Base-by-base conservation (phyloP, 2,888 invertebrate species). In the Xanthorhoe spadicearia region DNA sequence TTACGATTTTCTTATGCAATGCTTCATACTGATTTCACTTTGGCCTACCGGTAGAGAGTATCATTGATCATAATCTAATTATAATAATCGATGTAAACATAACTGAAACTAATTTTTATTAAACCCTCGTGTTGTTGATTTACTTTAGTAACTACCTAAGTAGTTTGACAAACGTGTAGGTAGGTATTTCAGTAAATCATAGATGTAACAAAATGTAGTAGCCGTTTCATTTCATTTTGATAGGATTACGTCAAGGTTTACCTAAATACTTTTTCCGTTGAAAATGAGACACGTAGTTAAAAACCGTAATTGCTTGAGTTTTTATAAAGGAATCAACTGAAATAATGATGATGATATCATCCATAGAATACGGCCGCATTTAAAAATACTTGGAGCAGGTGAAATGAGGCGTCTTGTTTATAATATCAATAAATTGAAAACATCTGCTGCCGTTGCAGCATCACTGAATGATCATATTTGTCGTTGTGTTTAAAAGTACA, bases 351-450 rank as follows among this genome's bases (percentile, higher is more conserved):
- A 82, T 84, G 82, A 82, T 79, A 79, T 82, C 82, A 83, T 79
- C 77, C 68, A 75, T 77, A 77, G 75, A 77, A 77, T 74, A 79
- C 75, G 69, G 73, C 70, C 75, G 72, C 67, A 79, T 81, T 81
- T 83, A 85, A 83, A 85, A 85, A 85, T 84, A 85, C 77, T 72
- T 72, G 73, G 69, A 81, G 77, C 85, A 84, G 85, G 85, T 85
- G 83, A 83, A 82, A 77, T 74, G 67, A 73, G 68, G 77, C 77
- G 76, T 77, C 73, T 78, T 83, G 83, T 85, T 83, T 82, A 80
- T 77, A 76, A 78, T 43, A 43, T 13, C 79, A 80, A 78, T 77
- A 74, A 77, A 81, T 82, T 71, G 70, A 71, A 70, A 82, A 82
- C 84, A 85, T 83, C 81, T 83, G 84, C 73, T 74, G 70, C 68